A percentile compares a stretch with the other conserved stretches of the same genome.
Evolutionary conservation across 2,888 invertebrate genomes (phyloP).

Genomic region (Drosophila paracracens): DNA sequence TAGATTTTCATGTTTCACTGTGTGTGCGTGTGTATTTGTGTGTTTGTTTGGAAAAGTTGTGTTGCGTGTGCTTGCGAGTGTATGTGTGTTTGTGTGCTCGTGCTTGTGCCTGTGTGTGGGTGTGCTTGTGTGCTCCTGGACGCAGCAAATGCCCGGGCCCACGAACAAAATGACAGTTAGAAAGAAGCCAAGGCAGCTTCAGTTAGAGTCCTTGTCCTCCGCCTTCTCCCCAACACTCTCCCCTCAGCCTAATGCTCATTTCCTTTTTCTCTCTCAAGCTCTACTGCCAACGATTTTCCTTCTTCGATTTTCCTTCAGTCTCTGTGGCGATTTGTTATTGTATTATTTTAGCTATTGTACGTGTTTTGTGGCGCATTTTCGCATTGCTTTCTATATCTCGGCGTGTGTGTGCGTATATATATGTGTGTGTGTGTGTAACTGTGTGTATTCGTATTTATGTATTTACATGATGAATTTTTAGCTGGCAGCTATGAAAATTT

Average conservation of each 20-base stretch:
- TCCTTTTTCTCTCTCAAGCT: constrained; percentile 27
- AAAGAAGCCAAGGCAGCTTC: constrained; percentile 41
- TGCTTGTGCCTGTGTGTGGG: background rate
- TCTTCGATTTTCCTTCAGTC: constrained; percentile 16
- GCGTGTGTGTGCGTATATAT: background rate
- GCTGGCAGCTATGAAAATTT: constrained; percentile 47
- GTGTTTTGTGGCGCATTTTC: constrained; percentile 41
- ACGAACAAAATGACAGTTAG: constrained; percentile 27
- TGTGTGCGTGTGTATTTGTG: constrained; percentile 20
- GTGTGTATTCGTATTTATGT: constrained; percentile 31
- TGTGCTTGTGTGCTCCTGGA: constrained; percentile 45
- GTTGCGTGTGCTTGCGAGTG: constrained; percentile 21
- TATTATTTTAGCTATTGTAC: constrained; percentile 56
- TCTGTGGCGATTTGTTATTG: constrained; percentile 61
- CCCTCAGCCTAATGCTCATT: constrained; percentile 5
- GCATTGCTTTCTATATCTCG: constrained; percentile 21
- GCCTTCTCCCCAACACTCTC: background rate
- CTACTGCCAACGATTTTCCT: constrained; percentile 23
- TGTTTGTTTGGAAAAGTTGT: constrained; percentile 23
- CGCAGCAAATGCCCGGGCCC: constrained; percentile 63
- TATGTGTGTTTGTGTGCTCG: constrained; percentile 5
- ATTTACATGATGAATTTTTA: constrained; percentile 55
- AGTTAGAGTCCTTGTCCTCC: constrained; percentile 6
- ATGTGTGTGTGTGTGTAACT: constrained; percentile 1
- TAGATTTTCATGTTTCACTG: constrained; percentile 73